Evolutionary conservation across 53 echinoderm and acorn worm genomes (phyloP), one percentile per base, ranked within the genome.

Genomic region (Temnopleurus reevesii): DNA sequence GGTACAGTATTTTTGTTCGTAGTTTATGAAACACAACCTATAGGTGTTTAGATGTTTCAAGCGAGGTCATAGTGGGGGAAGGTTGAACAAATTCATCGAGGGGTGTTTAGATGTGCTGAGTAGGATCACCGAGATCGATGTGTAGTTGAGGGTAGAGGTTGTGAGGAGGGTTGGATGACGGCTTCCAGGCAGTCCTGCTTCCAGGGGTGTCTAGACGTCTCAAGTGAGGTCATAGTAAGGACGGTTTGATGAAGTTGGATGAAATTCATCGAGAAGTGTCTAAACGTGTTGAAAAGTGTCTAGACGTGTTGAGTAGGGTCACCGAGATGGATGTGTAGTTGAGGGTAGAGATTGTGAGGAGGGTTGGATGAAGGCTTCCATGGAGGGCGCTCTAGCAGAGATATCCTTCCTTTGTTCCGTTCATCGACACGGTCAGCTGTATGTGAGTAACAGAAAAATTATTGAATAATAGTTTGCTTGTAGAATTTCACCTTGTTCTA

Each of bases 161-260:
- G 86, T 97, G 98, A n/a, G 98, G 94, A 25, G 87, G 89, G 46
- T 91, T 92, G 17, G 98, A 97, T 2, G 98, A 81, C 3, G 98
- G 98, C 82, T 97, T 97, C 94, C 94, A 97, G 55, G 98, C 95
- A 89, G 98, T n/a, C n/a, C n/a, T n/a, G n/a, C n/a, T n/a, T n/a
- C n/a, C n/a, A n/a, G n/a, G 97, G 34, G 28, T 64, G 41, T 81
- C 26, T 57, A 83, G 5, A 83, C 57, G 24, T 83, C 56, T 2
- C 56, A 57, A 17, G 83, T 96, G 27, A 91, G 94, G 59, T 92
- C 90, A 91, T 91, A 21, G 95, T 90, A 55, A 95, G 95, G 44
- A 95, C 92, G 23, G 90, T 94, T 5, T 94, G 93, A 54, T 92
- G 76, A 43, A 94, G 94, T 17, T 92, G 95, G 29, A 96, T n/a